Evolutionary conservation across 37 sponge, comb jelly and placozoan genomes (phyloP), one percentile per base, ranked within the genome.

Genomic region (Crambe crambe): DNA sequence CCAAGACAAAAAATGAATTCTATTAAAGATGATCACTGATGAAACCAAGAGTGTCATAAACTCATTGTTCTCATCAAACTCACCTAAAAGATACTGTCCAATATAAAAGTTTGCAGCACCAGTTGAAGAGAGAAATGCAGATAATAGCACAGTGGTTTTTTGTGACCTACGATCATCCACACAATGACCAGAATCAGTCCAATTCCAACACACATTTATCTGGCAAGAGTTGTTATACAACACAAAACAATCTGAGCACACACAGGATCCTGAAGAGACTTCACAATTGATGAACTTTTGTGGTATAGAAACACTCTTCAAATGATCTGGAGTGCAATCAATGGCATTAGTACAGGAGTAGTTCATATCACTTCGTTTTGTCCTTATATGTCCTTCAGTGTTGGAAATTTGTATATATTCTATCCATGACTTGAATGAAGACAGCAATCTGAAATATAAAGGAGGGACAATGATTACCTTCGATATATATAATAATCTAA

Each of bases 71-170:
- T n/a, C n/a, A n/a, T n/a, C n/a, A n/a, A n/a, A n/a, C 87, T 20
- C 56, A 41, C 77, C 92, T n/a, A 92, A 75, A 20, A 72, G 82
- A 42, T 83, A 39, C 9, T 79, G 84, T 23, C 85, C 92, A 66
- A 92, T 92, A 41, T 92, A 92, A 47, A 92, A 92, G 79, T 92
- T 92, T 38, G 92, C 92, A 71, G 89, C 92, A 47, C 92, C 92
- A 1, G 89, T 68, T 32, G 77, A 73, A 35, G 82, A 80, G 0
- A 87, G 78, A 43, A 85, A 85, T 66, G 84, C 35, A 35, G 85
- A 83, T 67, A 83, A 85, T 0, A 80, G 78, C 12, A 87, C 73
- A 29, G 89, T 85, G 0, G 65, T 58, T 8, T 69, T 77, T 37
- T 87, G 88, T 21, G 58, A 73, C 4, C 21, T 27, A n/a, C 81